Conservation (phyloP, 1,140 invertebrate genomes). For the Lepidotrigona ventralis region DNA sequence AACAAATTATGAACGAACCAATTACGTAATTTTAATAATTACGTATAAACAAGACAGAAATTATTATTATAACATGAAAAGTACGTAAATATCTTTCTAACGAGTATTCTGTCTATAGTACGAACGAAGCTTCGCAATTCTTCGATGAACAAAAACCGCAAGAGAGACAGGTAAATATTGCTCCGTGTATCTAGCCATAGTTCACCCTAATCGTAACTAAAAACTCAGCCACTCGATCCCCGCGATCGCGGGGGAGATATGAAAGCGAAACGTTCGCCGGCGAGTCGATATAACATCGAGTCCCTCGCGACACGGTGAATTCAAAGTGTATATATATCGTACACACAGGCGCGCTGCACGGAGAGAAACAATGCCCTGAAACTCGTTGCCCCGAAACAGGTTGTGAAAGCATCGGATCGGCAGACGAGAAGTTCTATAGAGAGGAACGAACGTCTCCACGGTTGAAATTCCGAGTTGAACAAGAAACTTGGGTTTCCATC, state of each 20-base stretch:
- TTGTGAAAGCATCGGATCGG: not conserved
- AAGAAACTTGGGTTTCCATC: constrained; percentile 5
- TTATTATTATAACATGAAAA: no score
- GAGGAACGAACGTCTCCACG: not conserved
- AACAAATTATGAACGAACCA: no score
- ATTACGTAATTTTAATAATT: no score
- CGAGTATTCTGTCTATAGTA: no score
- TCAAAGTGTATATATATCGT: not conserved
- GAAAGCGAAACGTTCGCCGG: not conserved
- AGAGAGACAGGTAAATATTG: not conserved
- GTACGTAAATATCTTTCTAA: no score
- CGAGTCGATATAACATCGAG: not conserved
- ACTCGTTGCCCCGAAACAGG: not conserved
- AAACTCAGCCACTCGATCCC: not conserved
- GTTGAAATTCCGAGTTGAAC: not conserved
- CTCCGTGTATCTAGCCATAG: not conserved
- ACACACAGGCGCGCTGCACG: no score
- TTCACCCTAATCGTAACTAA: not conserved
- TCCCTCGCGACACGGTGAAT: not conserved
- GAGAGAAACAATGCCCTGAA: not conserved
- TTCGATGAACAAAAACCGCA: not conserved
- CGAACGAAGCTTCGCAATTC: not conserved
- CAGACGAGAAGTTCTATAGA: not conserved
- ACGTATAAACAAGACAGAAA: no score
- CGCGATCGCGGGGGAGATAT: not conserved